Conservation (phyloP, 2,888 invertebrate species). For the Eristalis tenax region DNA sequence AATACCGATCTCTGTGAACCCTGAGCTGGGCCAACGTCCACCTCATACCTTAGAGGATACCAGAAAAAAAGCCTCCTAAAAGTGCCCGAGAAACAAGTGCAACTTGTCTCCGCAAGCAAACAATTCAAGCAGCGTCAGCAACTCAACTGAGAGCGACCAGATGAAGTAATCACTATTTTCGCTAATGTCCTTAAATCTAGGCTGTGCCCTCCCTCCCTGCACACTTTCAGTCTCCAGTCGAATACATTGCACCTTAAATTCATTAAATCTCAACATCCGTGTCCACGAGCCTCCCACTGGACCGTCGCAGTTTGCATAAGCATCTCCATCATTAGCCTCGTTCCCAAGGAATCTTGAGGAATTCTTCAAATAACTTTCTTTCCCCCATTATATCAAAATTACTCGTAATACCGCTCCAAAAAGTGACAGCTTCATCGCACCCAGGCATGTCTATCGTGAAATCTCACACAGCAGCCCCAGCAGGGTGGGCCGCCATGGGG, state of each 20-base stretch:
- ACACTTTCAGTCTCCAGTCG: too few species aligned
- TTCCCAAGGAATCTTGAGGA: constrained; percentile 28
- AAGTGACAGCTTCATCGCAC: constrained; percentile 15
- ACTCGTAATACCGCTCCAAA: constrained; percentile 32
- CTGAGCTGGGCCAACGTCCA: too few species aligned
- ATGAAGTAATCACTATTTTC: too few species aligned
- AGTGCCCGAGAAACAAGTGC: too few species aligned
- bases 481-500: not conserved
- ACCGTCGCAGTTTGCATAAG: not conserved
- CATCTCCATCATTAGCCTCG: constrained; percentile 41
- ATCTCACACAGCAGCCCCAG: not conserved
- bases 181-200: too few species aligned
- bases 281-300: not conserved
- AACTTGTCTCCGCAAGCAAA: too few species aligned
- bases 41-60: too few species aligned
- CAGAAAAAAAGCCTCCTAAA: too few species aligned
- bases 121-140: too few species aligned
- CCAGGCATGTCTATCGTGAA: constrained; percentile 26
- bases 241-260: not conserved
- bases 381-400: constrained; percentile 42
- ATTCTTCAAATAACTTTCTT: constrained; percentile 56
- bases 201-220: too few species aligned
- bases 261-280: not conserved
- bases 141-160: too few species aligned
- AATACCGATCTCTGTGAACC: too few species aligned